These are phyloP conservation scores for Lottia gigantea DNA, from an alignment of 2,888 invertebrate species.

Conservation along the genomic window DNA sequence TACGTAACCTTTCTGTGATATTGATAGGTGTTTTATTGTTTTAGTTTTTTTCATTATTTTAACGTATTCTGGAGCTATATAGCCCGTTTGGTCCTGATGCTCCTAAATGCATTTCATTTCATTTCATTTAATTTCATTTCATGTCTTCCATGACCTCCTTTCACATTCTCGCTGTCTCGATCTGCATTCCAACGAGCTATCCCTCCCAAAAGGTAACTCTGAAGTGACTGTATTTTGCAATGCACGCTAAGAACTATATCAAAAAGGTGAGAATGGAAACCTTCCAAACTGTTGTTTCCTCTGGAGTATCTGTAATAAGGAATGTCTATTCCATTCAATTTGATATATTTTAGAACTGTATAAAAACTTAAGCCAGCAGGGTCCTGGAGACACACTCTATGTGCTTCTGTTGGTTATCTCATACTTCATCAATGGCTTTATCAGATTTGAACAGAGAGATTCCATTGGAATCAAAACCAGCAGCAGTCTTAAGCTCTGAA, in stretches of 20 bases:
- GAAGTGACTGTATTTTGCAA: background rate
- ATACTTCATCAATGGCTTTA: background rate
- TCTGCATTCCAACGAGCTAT: conserved; percentile 17
- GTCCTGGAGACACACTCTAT: conserved; percentile 7
- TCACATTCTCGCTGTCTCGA: conserved; percentile 7
- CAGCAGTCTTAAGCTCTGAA: background rate
- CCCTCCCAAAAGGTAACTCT: conserved; percentile 14
- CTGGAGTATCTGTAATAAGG: background rate
- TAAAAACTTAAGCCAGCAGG: conserved; percentile 11
- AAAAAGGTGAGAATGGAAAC: conserved; percentile 11
- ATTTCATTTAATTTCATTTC: too few relatives aligned
- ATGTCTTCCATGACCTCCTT: background rate
- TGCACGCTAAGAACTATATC: conserved; percentile 4
- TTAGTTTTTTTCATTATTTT: too few relatives aligned
- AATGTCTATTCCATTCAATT: background rate
- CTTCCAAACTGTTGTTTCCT: conserved; percentile 12
- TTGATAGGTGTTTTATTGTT: too few relatives aligned
- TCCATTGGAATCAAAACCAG: background rate
- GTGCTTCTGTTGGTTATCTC: conserved; percentile 11
- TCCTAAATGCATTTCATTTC: too few relatives aligned
- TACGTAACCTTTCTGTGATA: too few relatives aligned
- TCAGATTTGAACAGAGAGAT: background rate
- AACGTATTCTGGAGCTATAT: too few relatives aligned
- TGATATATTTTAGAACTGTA: background rate
- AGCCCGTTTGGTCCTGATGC: too few relatives aligned